A percentile compares a stretch with the other conserved stretches of the same genome.
Conservation (phyloP, 53 echinoderm and acorn worm genomes). For the Holothuria scabra region DNA sequence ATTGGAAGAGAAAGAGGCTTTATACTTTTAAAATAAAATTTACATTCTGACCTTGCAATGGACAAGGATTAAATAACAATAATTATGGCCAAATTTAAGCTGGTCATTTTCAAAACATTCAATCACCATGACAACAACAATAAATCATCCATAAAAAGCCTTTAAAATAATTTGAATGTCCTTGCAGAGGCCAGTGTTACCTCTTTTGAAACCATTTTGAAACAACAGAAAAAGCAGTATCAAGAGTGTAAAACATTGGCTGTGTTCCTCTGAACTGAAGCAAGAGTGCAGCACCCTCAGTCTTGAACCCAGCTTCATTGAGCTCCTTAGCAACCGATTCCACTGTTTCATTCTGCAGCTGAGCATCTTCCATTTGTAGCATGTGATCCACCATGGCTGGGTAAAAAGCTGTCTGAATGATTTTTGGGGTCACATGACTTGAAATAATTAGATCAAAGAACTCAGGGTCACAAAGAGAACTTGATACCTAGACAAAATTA, state of each 20-base stretch:
- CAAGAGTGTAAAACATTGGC: constrained; percentile 76
- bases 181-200: not conserved
- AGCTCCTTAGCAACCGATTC: constrained; percentile 69
- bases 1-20: too few species aligned
- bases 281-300: constrained; percentile 81
- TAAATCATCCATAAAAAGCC: too few species aligned
- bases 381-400: constrained; percentile 48
- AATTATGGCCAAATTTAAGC: too few species aligned
- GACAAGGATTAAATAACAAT: too few species aligned
- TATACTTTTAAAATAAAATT: too few species aligned
- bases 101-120: too few species aligned
- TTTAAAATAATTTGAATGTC: not conserved
- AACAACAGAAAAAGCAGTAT: constrained; percentile 76
- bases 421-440: not conserved
- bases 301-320: constrained; percentile 64
- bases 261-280: constrained; percentile 71
- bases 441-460: not conserved
- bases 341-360: constrained; percentile 51
- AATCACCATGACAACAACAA: too few species aligned
- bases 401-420: constrained; percentile 19
- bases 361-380: constrained; percentile 66
- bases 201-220: constrained; percentile 81
- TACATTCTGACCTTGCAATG: too few species aligned
- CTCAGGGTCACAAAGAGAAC: not conserved
- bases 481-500: not conserved